Evolutionary conservation across 2,113 vertebrate genomes (phyloP), one percentile per base, ranked within the genome.

Genomic region (Henicopernis longicauda): DNA sequence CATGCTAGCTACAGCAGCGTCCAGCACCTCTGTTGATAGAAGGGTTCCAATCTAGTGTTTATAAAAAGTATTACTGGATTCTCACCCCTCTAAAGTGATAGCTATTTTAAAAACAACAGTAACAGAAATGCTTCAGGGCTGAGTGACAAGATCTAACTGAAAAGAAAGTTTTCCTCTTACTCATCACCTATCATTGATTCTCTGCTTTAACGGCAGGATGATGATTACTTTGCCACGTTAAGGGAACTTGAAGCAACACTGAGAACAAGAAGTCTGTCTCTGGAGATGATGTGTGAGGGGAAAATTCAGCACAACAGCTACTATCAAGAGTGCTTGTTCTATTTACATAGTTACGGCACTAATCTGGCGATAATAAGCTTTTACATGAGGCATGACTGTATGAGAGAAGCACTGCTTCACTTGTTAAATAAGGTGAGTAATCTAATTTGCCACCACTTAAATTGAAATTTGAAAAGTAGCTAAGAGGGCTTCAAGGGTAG

Each of bases 251-350:
- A 99, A 98, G 97, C 98, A 8, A 96, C 96, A 3, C 97, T 99
- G 90, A 95, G 98, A 44, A 99, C 99, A 2, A 95, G 97, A 50
- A 97, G 97, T 92, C 95, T 98, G 6, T 98, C 97, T 71, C 95
- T 98, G 45, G 96, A 97, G 45, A 98, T 99, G 78, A 97, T 98
- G 73, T 97, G 98, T 1, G 99, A 99, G 38, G 98, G 97, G 36
- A 98, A 92, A 88, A 95, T 97, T 54, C 98, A 97, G 88, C 98
- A 97, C 93, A 98, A 98, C 86, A 95, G 74, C 85, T 98, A 98
- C 95, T 98, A 99, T 90, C 99, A 99, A 86, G 99, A 99, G 97
- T 99, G 99, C 88, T 98, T 99, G 78, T 99, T 99, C 97, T 99
- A 99, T 96, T 98, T 99, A 87, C 98, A 99, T 81, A 98, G 95